A percentile compares a stretch with the other conserved stretches of the same genome.
Evolutionary conservation across 2,888 invertebrate genomes (phyloP).

Genomic region (Drosophila helvetica): DNA sequence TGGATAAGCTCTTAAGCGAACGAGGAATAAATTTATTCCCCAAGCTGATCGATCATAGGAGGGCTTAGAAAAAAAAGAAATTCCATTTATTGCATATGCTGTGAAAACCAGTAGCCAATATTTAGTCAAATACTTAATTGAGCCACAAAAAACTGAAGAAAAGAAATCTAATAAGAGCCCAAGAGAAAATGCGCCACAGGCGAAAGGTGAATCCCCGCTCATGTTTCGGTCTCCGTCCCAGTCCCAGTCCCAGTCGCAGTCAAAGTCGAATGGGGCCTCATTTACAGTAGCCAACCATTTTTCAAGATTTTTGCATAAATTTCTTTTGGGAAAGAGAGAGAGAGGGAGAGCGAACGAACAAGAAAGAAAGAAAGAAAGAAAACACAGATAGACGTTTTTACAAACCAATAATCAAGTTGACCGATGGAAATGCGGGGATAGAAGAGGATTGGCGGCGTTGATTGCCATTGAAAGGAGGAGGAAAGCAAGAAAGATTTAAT

Average conservation of each 20-base stretch:
- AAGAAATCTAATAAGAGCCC: constrained; percentile 46
- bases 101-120: constrained; percentile 65
- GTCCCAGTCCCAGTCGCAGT: neutral
- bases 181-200: constrained; percentile 53
- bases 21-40: neutral
- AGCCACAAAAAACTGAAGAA: neutral
- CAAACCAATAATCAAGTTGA: constrained; percentile 73
- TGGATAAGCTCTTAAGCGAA: constrained; percentile 1
- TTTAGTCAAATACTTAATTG: constrained; percentile 43
- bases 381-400: constrained; percentile 65
- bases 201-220: constrained; percentile 4
- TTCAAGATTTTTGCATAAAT: constrained; percentile 76
- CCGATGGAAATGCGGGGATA: neutral
- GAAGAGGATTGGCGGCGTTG: constrained; percentile 32
- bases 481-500: constrained; percentile 71
- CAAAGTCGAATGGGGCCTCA: constrained; percentile 32
- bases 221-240: neutral
- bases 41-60: neutral
- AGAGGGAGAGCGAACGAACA: neutral
- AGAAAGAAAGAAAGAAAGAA: no score
- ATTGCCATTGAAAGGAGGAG: constrained; percentile 56
- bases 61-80: neutral
- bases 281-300: constrained; percentile 75
- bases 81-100: constrained; percentile 9
- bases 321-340: constrained; percentile 34